These are phyloP conservation scores for Piscicola geometra DNA, from an alignment of 2,888 invertebrate species.

Conservation along the genomic window DNA sequence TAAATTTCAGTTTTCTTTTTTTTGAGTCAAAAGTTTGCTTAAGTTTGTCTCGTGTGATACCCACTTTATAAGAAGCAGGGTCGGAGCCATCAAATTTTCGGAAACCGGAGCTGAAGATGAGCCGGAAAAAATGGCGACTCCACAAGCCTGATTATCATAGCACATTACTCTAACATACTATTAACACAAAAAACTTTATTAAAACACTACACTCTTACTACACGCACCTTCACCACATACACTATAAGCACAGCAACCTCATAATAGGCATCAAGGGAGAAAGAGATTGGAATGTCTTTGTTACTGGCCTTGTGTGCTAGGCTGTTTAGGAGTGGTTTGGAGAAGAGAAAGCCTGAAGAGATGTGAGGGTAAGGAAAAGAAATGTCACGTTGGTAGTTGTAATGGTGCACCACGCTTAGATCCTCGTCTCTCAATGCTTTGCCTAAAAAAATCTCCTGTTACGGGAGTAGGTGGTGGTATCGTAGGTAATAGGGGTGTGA, in stretches of 20 bases:
- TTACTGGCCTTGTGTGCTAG: constrained; percentile 45
- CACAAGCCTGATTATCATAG: too few species aligned
- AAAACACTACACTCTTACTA: too few species aligned
- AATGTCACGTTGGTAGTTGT: constrained; percentile 69
- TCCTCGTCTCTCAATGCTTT: constrained; percentile 72
- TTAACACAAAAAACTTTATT: too few species aligned
- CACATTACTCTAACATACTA: too few species aligned
- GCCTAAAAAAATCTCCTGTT: constrained; percentile 60
- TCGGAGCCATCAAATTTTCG: too few species aligned
- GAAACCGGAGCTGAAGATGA: too few species aligned
- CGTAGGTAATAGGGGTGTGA: neutral
- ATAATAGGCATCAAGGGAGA: constrained; percentile 74
- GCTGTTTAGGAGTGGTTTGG: constrained; percentile 48
- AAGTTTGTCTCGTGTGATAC: too few species aligned
- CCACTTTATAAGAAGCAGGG: too few species aligned
- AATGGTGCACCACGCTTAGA: constrained; percentile 87
- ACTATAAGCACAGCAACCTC: constrained; percentile 56
- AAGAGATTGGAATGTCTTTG: constrained; percentile 58
- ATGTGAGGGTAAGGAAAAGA: constrained; percentile 74
- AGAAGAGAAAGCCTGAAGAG: constrained; percentile 73
- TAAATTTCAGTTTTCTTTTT: too few species aligned
- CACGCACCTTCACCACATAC: too few species aligned
- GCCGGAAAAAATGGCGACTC: too few species aligned
- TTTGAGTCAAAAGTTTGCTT: too few species aligned
- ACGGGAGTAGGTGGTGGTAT: neutral